These are phyloP conservation scores for Nothocercus nigrocapillus DNA, from an alignment of 2,113 vertebrate species.

Conservation along the genomic window DNA sequence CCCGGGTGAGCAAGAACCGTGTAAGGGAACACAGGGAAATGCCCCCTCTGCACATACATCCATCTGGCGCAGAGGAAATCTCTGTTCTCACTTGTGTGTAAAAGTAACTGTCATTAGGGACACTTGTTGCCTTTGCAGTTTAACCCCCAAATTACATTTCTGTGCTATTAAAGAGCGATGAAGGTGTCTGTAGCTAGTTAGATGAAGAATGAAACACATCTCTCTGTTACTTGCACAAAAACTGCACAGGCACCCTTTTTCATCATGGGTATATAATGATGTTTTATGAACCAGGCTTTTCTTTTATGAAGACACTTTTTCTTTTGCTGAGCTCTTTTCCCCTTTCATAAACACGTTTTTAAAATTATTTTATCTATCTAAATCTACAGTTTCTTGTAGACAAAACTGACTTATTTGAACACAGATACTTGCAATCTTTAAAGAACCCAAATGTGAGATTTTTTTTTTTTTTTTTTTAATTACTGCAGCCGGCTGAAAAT, in stretches of 20 bases:
- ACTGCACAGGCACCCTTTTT: neutral
- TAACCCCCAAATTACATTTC: neutral
- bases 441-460: neutral
- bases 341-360: neutral
- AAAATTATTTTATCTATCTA: neutral
- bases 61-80: neutral
- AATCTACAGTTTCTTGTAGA: neutral
- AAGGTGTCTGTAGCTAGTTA: neutral
- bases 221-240: neutral
- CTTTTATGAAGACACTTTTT: neutral
- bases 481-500: neutral
- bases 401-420: neutral
- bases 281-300: neutral
- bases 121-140: neutral
- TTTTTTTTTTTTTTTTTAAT: neutral
- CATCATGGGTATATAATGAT: neutral
- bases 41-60: fast-evolving
- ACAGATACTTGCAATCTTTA: neutral
- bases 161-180: neutral
- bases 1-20: neutral
- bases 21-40: neutral
- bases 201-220: neutral
- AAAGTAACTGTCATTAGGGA: neutral
- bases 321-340: neutral
- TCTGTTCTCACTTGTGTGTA: neutral